Conservation (phyloP, 1,140 invertebrate genomes). For the Heliconius congener region DNA sequence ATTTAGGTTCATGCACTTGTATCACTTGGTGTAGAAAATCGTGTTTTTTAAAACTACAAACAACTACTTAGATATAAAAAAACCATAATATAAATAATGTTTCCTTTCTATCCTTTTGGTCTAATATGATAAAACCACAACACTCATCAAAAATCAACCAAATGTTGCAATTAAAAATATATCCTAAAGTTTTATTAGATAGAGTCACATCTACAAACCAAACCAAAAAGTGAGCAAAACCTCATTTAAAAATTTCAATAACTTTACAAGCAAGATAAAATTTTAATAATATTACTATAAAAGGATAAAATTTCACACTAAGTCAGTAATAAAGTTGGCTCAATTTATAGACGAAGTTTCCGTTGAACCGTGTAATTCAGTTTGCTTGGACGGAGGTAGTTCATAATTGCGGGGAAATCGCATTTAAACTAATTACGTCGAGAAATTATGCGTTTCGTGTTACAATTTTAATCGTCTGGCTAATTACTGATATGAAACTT, state of each 20-base stretch:
- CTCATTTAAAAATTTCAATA: neutral
- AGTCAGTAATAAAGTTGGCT: neutral
- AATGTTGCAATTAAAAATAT: too few relatives aligned
- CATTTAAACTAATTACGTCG: constrained; percentile 19
- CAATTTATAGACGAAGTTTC: neutral
- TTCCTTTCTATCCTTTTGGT: too few relatives aligned
- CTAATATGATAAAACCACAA: too few relatives aligned
- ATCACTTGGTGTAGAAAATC: too few relatives aligned
- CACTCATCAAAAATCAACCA: too few relatives aligned
- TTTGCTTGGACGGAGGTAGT: constrained; percentile 6
- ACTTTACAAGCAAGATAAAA: neutral
- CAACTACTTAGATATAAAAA: too few relatives aligned
- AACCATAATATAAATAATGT: too few relatives aligned
- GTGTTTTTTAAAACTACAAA: too few relatives aligned
- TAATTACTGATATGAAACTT: neutral
- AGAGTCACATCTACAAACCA: neutral
- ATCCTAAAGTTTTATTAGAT: neutral
- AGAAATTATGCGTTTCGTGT: constrained; percentile 11
- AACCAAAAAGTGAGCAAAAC: neutral
- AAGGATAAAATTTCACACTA: neutral
- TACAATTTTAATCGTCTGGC: constrained; percentile 16
- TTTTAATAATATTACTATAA: neutral
- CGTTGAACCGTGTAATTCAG: neutral
- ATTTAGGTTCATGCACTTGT: too few relatives aligned
- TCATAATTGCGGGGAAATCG: constrained; percentile 24